These are phyloP conservation scores for Sciurus niger DNA, from an alignment of 2,113 vertebrate species.

Conservation along the genomic window DNA sequence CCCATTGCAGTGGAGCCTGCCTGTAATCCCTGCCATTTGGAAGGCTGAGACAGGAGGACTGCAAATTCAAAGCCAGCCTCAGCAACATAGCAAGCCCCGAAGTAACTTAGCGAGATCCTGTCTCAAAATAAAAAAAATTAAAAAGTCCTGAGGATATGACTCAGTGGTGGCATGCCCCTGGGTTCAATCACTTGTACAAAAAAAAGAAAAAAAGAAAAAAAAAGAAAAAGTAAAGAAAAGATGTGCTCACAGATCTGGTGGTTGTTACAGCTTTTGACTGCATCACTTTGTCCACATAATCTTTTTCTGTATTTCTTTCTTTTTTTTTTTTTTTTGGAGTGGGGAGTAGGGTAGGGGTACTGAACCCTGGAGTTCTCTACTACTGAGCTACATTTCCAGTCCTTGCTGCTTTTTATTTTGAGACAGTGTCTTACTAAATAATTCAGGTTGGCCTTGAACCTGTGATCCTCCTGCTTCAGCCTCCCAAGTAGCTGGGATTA, in stretches of 20 bases:
- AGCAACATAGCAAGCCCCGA: too few species aligned
- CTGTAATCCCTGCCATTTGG: too few species aligned
- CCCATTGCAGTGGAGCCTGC: too few species aligned
- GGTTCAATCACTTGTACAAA: too few species aligned
- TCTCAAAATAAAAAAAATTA: too few species aligned
- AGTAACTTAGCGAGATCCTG: too few species aligned
- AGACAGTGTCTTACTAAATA: neutral
- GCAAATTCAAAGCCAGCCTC: too few species aligned
- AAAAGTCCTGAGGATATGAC: too few species aligned
- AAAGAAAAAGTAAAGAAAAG: too few species aligned
- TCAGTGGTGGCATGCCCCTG: too few species aligned
- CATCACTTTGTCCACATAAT: neutral
- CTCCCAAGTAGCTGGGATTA: neutral
- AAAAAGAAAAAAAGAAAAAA: too few species aligned
- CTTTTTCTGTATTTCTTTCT: neutral
- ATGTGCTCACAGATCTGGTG: neutral
- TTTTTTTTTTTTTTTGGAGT: neutral
- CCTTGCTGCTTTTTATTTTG: neutral
- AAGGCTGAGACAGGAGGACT: too few species aligned
- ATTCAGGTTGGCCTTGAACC: neutral
- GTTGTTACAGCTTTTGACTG: neutral
- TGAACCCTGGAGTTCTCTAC: neutral
- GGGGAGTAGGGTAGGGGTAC: neutral
- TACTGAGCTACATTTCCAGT: neutral
- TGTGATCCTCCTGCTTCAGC: neutral